phyloP scores from a whole-genome alignment of 2,797 vertebrate species.

The Poecilia velifera region DNA sequence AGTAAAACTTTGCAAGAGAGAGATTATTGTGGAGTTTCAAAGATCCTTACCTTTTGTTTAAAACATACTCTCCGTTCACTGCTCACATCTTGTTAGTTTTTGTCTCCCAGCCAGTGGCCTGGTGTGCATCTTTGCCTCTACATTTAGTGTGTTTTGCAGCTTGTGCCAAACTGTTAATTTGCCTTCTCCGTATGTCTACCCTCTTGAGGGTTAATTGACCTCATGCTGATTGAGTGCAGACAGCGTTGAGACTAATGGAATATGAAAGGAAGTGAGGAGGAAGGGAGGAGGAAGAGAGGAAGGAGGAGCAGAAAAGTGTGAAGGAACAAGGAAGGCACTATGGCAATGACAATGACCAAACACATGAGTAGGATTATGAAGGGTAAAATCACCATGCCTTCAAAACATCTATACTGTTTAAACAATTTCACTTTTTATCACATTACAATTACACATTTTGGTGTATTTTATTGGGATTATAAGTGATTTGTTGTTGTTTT shows the following conservation, averaged over 20 bases:
- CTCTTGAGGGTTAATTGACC: slow-evolving; percentile 54
- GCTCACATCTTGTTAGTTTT: slow-evolving; percentile 16
- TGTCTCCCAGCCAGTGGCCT: slow-evolving; percentile 11
- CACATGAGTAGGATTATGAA: background rate
- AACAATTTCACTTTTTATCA: background rate
- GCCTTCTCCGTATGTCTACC: slow-evolving; percentile 29
- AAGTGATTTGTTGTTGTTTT: background rate
- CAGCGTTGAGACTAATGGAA: slow-evolving; percentile 38
- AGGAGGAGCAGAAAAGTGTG: slow-evolving; percentile 26
- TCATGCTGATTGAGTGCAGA: slow-evolving; percentile 55
- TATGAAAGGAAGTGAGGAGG: slow-evolving; percentile 22
- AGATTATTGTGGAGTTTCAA: slow-evolving; percentile 11
- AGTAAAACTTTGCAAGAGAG: background rate
- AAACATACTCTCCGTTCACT: slow-evolving; percentile 3
- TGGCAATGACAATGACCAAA: background rate
- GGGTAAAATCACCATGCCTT: background rate
- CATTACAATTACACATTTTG: background rate
- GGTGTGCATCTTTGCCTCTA: slow-evolving; percentile 14
- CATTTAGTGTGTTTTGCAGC: slow-evolving; percentile 50
- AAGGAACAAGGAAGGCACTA: slow-evolving; percentile 22
- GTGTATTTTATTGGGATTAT: background rate
- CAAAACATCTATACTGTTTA: background rate
- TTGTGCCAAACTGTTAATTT: slow-evolving; percentile 40
- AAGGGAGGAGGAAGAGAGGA: background rate
- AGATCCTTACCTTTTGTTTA: slow-evolving; percentile 23